Base-by-base conservation (phyloP, 2,797 vertebrate genomes). In the Sternotherus odoratus region DNA sequence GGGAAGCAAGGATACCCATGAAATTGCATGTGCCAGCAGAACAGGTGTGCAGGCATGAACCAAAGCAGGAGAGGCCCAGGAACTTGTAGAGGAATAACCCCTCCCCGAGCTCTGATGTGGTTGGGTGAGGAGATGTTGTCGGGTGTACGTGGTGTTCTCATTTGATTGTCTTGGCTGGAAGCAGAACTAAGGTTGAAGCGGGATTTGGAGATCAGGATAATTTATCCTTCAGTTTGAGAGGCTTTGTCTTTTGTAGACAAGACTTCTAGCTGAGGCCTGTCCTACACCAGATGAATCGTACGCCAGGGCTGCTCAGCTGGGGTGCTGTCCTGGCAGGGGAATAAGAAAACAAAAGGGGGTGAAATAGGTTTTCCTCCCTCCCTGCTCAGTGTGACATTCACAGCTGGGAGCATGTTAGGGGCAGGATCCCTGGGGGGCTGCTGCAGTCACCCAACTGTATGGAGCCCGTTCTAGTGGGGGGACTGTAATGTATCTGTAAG, bases 121-220 rank as follows among this genome's bases (percentile, higher is more conserved):
- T 81, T 84, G 48, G 83, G 83, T 30, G 21, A 48, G 72, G 26
- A 48, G 43, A 5, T 10, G 7, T 21, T 91, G 81, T 85, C 7
- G 8, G 6, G 33, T 83, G 88, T 88, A 60, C 54, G 77, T 79
- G 80, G 85, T 50, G 36, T 46, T 11, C 51, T 6, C 85, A 17
- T 92, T 69, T 94, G 28, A 46, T 94, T n/a, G 36, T 33, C 48
- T 77, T 43, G 49, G 30, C 63, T 82, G 63, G 77, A 88, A 95
- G 24, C n/a, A 39, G 11, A 39, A 63, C 30, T 82, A 96, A 92
- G 81, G 46, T 30, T 21, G 13, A 89, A 83, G 85, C 54, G 79
- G 79, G 57, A 0, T 89, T 83, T 54, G 1, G 3, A 66, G 78
- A 95, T 39, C 43, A 63, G 85, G 88, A 84, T 63, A 17, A 19